Base-by-base conservation (phyloP, 2,888 invertebrate genomes). In the Erebia aethiops region DNA sequence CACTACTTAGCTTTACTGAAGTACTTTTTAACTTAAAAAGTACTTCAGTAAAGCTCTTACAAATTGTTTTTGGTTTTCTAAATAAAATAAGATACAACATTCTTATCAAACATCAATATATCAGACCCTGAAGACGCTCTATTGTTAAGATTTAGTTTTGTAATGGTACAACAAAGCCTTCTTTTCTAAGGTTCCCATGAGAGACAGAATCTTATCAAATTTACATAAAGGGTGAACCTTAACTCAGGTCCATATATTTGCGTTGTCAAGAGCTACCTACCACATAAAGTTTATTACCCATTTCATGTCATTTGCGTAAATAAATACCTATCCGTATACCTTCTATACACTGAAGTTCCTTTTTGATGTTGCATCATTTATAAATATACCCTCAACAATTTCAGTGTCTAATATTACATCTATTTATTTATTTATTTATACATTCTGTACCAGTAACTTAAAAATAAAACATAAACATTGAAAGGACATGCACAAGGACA, bases 191-290 rank as follows among this genome's bases (percentile, higher is more conserved):
- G 41, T 72, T 68, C 70, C 69, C 71, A 77, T 77, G 77, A 81
- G 75, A 79, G 79, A 79, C 79, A 73, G 73, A 77, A 75, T 71
- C 77, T 77, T 80, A 83, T 83, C 79, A 79, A 77, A 86, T 85
- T 84, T 82, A 81, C 85, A 85, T 85, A 85, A 83, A 85, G 79
- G 80, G 77, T 76, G 79, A 70, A 76, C 74, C 72, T 75, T 76
- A 66, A 68, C 65, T 61, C 49, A 69, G 66, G 68, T 71, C 68
- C 66, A 21, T 65, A 80, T 77, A 26, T 82, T 79, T 78, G 76
- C 74, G 72, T 73, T 78, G 78, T 78, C 74, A 79, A 77, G 74
- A 73, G 63, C 4, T 64, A 64, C n/a, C n/a, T n/a, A n/a, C 54
- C 14, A 21, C 11, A 65, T 56, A 16, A 52, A 54, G 61, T 54